phyloP scores from a whole-genome alignment of 2,113 vertebrate species.

The Lamprotornis superbus region DNA sequence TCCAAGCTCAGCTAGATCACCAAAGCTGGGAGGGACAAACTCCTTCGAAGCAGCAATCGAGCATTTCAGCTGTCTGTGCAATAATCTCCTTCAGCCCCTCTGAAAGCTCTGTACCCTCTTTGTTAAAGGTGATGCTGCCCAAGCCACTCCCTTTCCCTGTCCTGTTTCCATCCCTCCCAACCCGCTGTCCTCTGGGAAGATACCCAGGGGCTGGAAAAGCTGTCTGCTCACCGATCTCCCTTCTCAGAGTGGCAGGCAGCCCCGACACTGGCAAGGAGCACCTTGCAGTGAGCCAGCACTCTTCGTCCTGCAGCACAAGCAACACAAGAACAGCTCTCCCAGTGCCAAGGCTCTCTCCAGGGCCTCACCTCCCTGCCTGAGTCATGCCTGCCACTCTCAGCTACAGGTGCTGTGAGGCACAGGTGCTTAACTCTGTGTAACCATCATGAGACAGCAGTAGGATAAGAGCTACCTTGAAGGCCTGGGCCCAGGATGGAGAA shows the following conservation, averaged over 20 bases:
- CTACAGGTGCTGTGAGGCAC: background rate
- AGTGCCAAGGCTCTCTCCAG: background rate
- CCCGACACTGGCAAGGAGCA: conserved; percentile 87
- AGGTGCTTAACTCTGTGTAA: background rate
- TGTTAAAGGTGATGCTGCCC: background rate
- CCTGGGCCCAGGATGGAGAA: conserved; percentile 86
- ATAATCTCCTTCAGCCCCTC: background rate
- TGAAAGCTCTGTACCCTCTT: background rate
- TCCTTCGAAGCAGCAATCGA: background rate
- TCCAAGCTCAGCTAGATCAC: background rate
- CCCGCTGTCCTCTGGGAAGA: background rate
- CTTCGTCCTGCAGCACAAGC: conserved; percentile 74
- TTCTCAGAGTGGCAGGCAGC: conserved; percentile 92
- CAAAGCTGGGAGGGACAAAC: background rate
- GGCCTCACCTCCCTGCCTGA: background rate
- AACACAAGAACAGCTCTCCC: background rate
- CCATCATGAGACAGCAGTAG: rapidly evolving
- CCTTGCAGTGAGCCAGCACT: conserved; percentile 83
- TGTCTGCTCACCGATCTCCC: conserved; percentile 76
- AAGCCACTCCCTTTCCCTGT: background rate
- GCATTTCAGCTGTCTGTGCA: background rate
- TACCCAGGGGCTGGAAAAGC: background rate
- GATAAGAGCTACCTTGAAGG: conserved; percentile 78
- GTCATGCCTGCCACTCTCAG: rapidly evolving
- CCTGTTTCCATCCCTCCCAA: background rate